A percentile compares a stretch with the other conserved stretches of the same genome.
phyloP scores from a whole-genome alignment of 2,113 vertebrate genomes.

The Rhinoptilus africanus region DNA sequence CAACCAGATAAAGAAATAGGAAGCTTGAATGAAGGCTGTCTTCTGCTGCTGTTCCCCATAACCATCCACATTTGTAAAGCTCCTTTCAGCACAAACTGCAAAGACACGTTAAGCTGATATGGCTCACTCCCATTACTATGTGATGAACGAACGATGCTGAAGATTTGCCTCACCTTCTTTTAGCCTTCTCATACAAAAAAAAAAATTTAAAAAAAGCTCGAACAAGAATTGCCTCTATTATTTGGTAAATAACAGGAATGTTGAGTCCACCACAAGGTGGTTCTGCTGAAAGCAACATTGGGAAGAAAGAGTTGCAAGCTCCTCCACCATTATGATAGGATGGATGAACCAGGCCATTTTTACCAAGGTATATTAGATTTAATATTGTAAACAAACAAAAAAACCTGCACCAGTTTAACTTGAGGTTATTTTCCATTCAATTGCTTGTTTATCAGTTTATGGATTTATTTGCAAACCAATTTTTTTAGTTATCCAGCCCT shows the following conservation, averaged over 20 bases:
- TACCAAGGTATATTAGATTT: not conserved
- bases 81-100: not conserved
- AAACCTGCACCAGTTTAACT: not conserved
- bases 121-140: not conserved
- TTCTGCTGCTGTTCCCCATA: not conserved
- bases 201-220: not conserved
- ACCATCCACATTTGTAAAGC: not conserved
- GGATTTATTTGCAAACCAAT: not conserved
- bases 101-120: not conserved
- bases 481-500: not conserved
- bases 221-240: not conserved
- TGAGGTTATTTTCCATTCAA: not conserved
- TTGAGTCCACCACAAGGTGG: not conserved
- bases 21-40: not conserved
- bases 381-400: not conserved
- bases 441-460: not conserved
- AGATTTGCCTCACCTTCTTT: not conserved
- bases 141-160: not conserved
- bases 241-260: not conserved
- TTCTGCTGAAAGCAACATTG: not conserved
- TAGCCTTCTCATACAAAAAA: not conserved
- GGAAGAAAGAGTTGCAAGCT: not conserved
- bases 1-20: not conserved
- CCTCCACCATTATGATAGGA: not conserved
- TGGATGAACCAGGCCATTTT: not conserved